Evolutionary conservation across 2,888 invertebrate genomes (phyloP), one percentile per base, ranked within the genome.

Genomic region (Cepaea hortensis): DNA sequence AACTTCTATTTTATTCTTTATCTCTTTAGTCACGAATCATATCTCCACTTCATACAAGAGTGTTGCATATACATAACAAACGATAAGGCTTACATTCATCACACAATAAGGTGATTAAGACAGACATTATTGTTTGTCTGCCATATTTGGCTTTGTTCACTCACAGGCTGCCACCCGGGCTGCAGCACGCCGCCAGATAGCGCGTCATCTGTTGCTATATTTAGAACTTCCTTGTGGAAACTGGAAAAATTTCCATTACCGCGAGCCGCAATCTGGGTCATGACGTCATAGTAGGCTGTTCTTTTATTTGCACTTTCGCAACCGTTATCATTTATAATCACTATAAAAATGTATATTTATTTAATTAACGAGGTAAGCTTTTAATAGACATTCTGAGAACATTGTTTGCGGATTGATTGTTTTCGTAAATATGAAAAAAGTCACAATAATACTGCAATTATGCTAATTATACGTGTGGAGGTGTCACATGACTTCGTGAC

Each of bases 401-500:
- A n/a, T n/a, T 0, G n/a, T 77, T 77, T 77, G 5, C 2, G 13
- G 3, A 20, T 3, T 55, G 11, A 55, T 18, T 61, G 55, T 3
- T 9, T 5, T 72, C 4, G 77, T 50, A 48, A 50, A 48, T 77
- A n/a, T 7, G 6, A 50, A 55, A 55, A 5, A 77, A 77, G 5
- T 3, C 9, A 11, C 7, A 55, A 73, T 55, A 55, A 50, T 77
- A 46, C 6, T 1, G 23, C 11, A n/a, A 65, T 84, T 77, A 84
- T 84, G 76, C 65, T 77, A 84, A 84, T 84, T 5, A 7, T 0
- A 23, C 61, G 13, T 23, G 48, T 75, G 5, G 55, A 48, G 50
- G 23, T 70, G 73, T 84, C 84, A 84, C 84, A 68, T 84, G 84
- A 68, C 77, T 46, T 7, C 13, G 13, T 84, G 84, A 84, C 84